Evolutionary conservation across 2,113 vertebrate genomes (phyloP), one percentile per base, ranked within the genome.

Genomic region (Calypte anna): DNA sequence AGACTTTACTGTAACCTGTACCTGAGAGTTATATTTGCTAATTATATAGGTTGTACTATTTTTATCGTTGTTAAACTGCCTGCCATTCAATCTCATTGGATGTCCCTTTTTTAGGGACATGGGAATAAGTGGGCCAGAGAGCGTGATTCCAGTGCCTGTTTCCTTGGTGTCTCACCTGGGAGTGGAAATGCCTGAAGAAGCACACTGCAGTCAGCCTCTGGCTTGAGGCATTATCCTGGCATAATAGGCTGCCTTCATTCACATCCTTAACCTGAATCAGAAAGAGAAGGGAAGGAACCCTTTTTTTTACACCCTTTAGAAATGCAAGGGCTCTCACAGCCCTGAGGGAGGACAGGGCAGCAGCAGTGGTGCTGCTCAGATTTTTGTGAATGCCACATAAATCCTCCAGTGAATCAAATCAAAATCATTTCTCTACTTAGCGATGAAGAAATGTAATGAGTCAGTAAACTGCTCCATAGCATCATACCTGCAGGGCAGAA

Each of bases 1-100:
- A 75, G 48, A 30, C n/a, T 93, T 92, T 78, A 57, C 64, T 64
- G 72, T 91, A 95, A 90, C 93, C 84, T 96, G 95, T 95, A 90
- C 82, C 85, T 72, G 58, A 85, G 79, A 95, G 82, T 94, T 94
- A 78, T 88, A 96, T 95, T 94, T 93, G 80, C 90, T 95, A 95
- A 96, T 97, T 97, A 95, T 94, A 93, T 96, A 95, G 95, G 94
- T 92, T 97, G 80, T 31, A 96, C 93, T 96, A 96, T 96, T 96
- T 97, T 96, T 96, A 75, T 82, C 96, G n/a, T 15, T n/a, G 69
- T 94, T 96, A 88, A 95, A 97, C 57, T 88, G 88, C 80, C 83
- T 95, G 88, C 73, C 80, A 86, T 66, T 96, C 93, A 94, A 90
- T 93, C 86, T 96, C 91, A 96, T 94, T 97, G 95, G 93, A 90